phyloP scores from a whole-genome alignment of 2,888 invertebrate species.

The Drosophila testacea region DNA sequence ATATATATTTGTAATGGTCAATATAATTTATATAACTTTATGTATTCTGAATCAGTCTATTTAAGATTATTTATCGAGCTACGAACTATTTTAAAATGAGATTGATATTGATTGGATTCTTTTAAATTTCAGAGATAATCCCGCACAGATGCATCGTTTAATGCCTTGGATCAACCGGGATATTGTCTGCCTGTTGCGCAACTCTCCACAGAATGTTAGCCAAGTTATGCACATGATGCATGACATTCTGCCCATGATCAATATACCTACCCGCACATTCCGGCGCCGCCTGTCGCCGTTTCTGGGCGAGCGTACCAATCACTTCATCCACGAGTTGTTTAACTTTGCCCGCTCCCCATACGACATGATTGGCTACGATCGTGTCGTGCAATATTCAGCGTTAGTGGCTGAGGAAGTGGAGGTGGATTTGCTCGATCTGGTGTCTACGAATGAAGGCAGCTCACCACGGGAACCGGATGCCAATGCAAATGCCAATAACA shows the following conservation, averaged over 20 bases:
- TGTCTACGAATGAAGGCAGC: slow-evolving; percentile 39
- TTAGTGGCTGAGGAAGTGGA: slow-evolving; percentile 80
- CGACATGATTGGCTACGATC: slow-evolving; percentile 93
- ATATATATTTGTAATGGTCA: too few species aligned
- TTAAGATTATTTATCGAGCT: too few species aligned
- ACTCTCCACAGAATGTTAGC: slow-evolving; percentile 87
- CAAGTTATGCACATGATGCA: slow-evolving; percentile 90
- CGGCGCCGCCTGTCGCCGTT: slow-evolving; percentile 89
- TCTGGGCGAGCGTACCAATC: slow-evolving; percentile 90
- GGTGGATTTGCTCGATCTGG: slow-evolving; percentile 77
- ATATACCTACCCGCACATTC: slow-evolving; percentile 88
- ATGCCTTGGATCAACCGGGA: slow-evolving; percentile 96
- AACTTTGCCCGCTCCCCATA: slow-evolving; percentile 94
- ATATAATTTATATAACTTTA: too few species aligned
- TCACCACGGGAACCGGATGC: slow-evolving; percentile 15
- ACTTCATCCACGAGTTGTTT: slow-evolving; percentile 95
- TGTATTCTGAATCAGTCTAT: too few species aligned
- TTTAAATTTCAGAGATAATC: slow-evolving; percentile 88
- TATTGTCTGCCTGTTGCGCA: slow-evolving; percentile 89
- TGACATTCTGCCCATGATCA: slow-evolving; percentile 88
- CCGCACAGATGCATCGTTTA: slow-evolving; percentile 92
- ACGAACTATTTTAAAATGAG: too few species aligned
- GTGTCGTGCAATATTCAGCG: slow-evolving; percentile 89
- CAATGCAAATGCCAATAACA: slow-evolving; percentile 9
- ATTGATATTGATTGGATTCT: background rate